Conservation (phyloP, 2,797 vertebrate species). For the Galagoides demidoff region DNA sequence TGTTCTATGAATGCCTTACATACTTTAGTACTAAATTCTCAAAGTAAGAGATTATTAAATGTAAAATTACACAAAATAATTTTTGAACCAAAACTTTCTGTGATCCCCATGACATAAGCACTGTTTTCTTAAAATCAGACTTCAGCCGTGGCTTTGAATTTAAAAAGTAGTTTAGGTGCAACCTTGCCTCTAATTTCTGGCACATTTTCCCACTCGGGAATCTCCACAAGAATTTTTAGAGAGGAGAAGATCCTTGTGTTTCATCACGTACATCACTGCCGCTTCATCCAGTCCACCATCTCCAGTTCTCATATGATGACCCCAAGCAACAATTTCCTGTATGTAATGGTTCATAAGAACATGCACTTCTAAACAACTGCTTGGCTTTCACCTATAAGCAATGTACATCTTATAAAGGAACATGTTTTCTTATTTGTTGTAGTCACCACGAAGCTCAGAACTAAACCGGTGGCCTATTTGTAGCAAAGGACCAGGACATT, state of each 20-base stretch:
- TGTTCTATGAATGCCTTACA: conserved; percentile 24
- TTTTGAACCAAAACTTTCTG: neutral
- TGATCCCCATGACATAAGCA: neutral
- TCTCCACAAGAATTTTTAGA: neutral
- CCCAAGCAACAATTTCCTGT: neutral
- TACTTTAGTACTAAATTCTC: neutral
- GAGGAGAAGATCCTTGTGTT: neutral
- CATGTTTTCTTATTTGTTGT: neutral
- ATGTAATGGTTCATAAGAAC: neutral
- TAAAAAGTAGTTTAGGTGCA: conserved; percentile 10
- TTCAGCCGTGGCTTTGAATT: neutral
- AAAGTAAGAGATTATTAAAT: neutral
- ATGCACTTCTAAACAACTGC: neutral
- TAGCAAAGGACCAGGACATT: neutral
- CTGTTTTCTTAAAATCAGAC: conserved; percentile 26
- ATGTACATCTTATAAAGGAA: neutral
- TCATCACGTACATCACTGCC: neutral
- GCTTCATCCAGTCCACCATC: neutral
- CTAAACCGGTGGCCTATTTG: neutral
- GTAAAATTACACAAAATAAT: neutral
- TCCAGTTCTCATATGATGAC: neutral
- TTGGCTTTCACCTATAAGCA: neutral
- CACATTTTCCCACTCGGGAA: neutral
- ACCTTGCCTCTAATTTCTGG: neutral
- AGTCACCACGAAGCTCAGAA: neutral